phyloP scores from a whole-genome alignment of 2,113 vertebrate genomes.

The Leucoraja erinaceus region DNA sequence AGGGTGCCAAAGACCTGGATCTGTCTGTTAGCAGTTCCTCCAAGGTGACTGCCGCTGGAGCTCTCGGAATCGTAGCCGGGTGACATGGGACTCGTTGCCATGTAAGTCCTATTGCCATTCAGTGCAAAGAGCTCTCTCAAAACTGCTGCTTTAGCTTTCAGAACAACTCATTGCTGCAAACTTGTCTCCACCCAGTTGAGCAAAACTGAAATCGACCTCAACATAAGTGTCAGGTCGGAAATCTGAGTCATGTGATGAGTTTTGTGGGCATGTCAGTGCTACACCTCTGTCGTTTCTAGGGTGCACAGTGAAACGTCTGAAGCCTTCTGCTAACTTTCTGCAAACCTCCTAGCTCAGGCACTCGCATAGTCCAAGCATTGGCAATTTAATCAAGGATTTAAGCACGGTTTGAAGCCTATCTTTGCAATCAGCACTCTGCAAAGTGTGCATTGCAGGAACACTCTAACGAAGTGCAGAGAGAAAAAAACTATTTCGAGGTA shows the following conservation, averaged over 20 bases:
- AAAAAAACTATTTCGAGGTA: too few relatives aligned
- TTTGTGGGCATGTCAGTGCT: not conserved
- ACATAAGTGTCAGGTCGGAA: constrained; percentile 58
- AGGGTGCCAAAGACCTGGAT: constrained; percentile 58
- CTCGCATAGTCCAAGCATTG: too few relatives aligned
- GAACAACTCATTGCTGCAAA: constrained; percentile 44
- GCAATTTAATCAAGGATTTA: too few relatives aligned
- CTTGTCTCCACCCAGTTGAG: constrained; percentile 38
- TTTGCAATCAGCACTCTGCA: too few relatives aligned
- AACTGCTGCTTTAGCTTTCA: constrained; percentile 44
- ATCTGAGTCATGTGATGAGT: constrained; percentile 63
- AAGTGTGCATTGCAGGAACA: too few relatives aligned
- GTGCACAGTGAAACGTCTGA: not conserved
- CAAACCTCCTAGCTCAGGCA: not conserved
- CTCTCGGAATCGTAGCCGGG: constrained; percentile 46
- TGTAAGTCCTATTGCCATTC: constrained; percentile 47
- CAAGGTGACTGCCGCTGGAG: constrained; percentile 44
- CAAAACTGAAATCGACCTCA: constrained; percentile 45
- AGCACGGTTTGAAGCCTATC: too few relatives aligned
- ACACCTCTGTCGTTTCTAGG: not conserved
- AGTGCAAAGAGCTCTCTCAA: constrained; percentile 64
- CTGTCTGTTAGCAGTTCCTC: constrained; percentile 50
- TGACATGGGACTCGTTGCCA: constrained; percentile 48
- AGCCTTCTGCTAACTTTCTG: not conserved
- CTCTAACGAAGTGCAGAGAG: too few relatives aligned